These are phyloP conservation scores for Melospiza georgiana DNA, from an alignment of 2,113 vertebrate species.

Conservation along the genomic window DNA sequence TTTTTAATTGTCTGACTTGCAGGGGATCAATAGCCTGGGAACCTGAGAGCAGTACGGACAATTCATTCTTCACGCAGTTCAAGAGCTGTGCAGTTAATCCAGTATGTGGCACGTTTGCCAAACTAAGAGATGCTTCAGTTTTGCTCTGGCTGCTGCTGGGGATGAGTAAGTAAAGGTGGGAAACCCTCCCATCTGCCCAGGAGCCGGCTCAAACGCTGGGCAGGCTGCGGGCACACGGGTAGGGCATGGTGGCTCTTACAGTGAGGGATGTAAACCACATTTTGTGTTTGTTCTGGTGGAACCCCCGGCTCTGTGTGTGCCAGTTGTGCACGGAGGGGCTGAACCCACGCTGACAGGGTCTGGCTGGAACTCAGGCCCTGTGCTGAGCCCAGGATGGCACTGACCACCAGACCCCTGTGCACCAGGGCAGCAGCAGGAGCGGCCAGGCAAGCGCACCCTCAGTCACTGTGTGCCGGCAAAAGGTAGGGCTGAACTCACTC, in stretches of 20 bases:
- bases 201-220: neutral
- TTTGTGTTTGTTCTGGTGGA: too few species aligned
- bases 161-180: neutral
- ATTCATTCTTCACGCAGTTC: neutral
- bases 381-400: too few species aligned
- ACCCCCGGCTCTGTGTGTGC: too few species aligned
- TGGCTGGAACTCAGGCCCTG: too few species aligned
- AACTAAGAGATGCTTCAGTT: neutral
- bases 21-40: neutral
- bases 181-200: neutral
- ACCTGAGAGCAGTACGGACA: neutral
- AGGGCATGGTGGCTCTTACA: too few species aligned
- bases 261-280: too few species aligned
- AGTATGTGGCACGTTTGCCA: neutral
- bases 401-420: too few species aligned
- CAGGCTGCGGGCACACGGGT: too few species aligned
- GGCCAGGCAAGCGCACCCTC: neutral
- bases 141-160: neutral
- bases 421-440: too few species aligned
- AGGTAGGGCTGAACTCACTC: neutral
- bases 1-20: neutral
- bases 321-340: too few species aligned
- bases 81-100: neutral
- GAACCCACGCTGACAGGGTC: too few species aligned
- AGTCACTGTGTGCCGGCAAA: neutral